These are phyloP conservation scores for Thalassoma bifasciatum DNA, from an alignment of 2,113 vertebrate genomes.

Conservation along the genomic window DNA sequence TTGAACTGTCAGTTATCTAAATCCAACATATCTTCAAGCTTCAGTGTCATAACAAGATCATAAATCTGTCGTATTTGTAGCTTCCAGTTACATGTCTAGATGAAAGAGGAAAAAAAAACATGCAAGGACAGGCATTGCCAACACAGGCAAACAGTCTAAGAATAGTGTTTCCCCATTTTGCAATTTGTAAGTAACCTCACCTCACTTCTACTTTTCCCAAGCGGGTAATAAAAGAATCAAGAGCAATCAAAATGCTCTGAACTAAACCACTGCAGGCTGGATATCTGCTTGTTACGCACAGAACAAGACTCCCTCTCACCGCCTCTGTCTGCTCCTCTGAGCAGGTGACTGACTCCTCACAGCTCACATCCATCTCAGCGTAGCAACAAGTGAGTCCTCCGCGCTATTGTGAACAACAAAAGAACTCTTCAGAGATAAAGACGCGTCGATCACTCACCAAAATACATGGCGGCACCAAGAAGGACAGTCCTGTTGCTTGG, in stretches of 20 bases:
- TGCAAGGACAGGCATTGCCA: no score
- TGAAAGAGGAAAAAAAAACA: no score
- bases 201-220: no score
- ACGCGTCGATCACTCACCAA: conserved; percentile 61
- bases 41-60: no score
- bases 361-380: conserved; percentile 18
- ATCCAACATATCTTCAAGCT: no score
- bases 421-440: not conserved
- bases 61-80: no score
- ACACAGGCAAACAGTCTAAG: no score
- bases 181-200: no score
- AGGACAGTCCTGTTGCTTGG: conserved; percentile 46
- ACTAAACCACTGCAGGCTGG: not conserved
- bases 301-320: not conserved
- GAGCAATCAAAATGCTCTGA: not conserved
- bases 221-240: no score
- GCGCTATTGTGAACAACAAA: not conserved
- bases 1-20: no score
- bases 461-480: conserved; percentile 59
- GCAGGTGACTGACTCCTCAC: conserved; percentile 42
- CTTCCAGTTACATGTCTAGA: no score
- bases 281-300: not conserved
- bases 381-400: conserved; percentile 72
- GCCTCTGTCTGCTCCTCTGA: not conserved
- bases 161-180: no score